Percentiles rank a stretch among this genome's conserved stretches.
These are phyloP conservation scores for Tetramorium bicarinatum DNA, from an alignment of 2,888 invertebrate species.

Conservation along the genomic window DNA sequence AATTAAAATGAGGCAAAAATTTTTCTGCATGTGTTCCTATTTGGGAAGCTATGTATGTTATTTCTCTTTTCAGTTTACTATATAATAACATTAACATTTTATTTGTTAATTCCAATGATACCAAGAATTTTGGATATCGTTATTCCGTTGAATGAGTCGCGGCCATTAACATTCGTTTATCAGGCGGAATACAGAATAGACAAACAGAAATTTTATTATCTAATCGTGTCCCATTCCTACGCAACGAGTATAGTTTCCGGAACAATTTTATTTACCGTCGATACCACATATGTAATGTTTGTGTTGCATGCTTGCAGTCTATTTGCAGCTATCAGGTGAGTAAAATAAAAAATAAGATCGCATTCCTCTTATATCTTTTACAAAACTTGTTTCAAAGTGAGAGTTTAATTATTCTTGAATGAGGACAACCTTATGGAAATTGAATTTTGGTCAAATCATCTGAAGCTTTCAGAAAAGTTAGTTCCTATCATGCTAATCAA, in stretches of 20 bases:
- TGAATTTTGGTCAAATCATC: too few species aligned
- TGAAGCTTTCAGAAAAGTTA: too few species aligned
- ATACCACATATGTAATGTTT: constrained; percentile 9
- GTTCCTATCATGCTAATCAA: too few species aligned
- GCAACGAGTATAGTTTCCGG: too few species aligned
- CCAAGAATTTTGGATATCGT: constrained; percentile 24
- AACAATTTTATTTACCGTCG: not conserved
- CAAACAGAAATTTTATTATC: constrained; percentile 24
- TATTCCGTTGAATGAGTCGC: constrained; percentile 33
- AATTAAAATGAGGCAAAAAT: too few species aligned
- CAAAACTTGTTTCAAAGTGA: not conserved
- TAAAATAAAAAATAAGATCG: not conserved
- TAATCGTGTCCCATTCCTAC: not conserved
- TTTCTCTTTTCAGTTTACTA: not conserved
- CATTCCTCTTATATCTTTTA: not conserved
- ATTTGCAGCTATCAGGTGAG: constrained; percentile 28
- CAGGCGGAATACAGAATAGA: constrained; percentile 19
- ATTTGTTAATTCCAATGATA: not conserved
- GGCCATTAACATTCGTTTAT: not conserved
- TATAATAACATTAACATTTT: not conserved
- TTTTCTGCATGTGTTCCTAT: too few species aligned
- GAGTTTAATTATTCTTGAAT: not conserved
- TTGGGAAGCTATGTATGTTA: not conserved
- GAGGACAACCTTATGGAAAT: too few species aligned
- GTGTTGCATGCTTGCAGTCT: constrained; percentile 28